A percentile compares a stretch with the other conserved stretches of the same genome.
Conservation (phyloP, 2,797 vertebrate species). For the Sternotherus odoratus region DNA sequence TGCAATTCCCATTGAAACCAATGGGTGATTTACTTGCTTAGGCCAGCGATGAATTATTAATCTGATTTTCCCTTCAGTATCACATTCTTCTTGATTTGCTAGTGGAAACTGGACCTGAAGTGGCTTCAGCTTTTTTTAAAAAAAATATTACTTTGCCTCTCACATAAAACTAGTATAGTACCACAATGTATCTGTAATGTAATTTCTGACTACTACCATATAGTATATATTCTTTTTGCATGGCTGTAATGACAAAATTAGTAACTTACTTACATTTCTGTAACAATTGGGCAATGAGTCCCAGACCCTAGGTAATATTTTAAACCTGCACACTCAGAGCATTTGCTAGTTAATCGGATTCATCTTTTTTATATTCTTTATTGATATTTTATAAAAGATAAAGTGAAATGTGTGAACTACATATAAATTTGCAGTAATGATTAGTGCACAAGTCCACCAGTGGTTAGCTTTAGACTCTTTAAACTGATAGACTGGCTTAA, state of each 20-base stretch:
- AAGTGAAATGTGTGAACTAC: not conserved
- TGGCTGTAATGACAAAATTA: not conserved
- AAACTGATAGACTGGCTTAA: not conserved
- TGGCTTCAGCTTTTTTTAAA: not conserved
- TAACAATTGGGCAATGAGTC: not conserved
- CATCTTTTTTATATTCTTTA: not conserved
- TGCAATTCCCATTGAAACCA: not conserved
- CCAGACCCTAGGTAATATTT: not conserved
- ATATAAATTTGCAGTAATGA: not conserved
- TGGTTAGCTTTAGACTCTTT: not conserved
- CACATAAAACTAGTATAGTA: no score
- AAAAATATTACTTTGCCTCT: no score
- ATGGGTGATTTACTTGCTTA: not conserved
- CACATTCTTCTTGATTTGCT: not conserved
- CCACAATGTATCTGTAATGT: not conserved
- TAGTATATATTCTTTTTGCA: not conserved
- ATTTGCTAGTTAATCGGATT: not conserved
- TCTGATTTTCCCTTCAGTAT: not conserved
- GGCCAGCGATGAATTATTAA: not conserved
- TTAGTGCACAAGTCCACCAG: not conserved
- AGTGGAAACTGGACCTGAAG: not conserved
- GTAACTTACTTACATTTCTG: not conserved
- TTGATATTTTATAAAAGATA: not conserved
- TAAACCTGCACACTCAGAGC: not conserved
- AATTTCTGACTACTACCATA: not conserved